A percentile compares a stretch with the other conserved stretches of the same genome.
Evolutionary conservation across 2,888 invertebrate genomes (phyloP).

Genomic region (Liodrosophila aerea): DNA sequence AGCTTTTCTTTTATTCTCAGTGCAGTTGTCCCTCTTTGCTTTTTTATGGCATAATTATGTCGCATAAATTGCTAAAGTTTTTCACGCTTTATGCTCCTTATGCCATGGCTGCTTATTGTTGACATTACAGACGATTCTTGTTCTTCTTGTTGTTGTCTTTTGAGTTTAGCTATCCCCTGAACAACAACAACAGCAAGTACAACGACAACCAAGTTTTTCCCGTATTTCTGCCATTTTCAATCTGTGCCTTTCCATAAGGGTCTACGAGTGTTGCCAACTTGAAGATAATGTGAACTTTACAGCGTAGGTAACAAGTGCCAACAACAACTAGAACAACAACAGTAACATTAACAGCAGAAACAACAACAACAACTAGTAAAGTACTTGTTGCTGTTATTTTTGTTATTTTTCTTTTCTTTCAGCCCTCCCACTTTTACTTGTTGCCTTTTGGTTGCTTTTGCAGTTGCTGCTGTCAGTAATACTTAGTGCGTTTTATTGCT

Average conservation of each 20-base stretch:
- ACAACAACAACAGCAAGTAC: constrained; percentile 14
- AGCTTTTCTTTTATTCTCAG: constrained; percentile 19
- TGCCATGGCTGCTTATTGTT: constrained; percentile 33
- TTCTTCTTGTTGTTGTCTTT: constrained; percentile 29
- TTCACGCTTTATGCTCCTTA: constrained; percentile 50
- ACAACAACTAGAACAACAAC: constrained; percentile 20
- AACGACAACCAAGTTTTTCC: constrained; percentile 4
- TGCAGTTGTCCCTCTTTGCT: constrained; percentile 22
- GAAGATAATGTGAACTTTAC: constrained; percentile 70
- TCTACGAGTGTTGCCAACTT: constrained; percentile 58
- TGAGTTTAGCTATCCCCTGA: constrained; percentile 47
- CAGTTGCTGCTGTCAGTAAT: constrained; percentile 25
- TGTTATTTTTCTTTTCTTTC: constrained; percentile 20
- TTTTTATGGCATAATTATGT: constrained; percentile 77
- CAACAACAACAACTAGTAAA: constrained; percentile 12
- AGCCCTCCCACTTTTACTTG: constrained; percentile 24
- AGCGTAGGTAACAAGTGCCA: constrained; percentile 54
- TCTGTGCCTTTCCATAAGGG: constrained; percentile 66
- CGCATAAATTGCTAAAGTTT: constrained; percentile 79
- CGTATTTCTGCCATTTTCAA: constrained; percentile 63
- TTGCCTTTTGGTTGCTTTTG: constrained; percentile 14
- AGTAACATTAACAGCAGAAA: constrained; percentile 5
- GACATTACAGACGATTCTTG: constrained; percentile 41
- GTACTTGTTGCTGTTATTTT: constrained; percentile 25
- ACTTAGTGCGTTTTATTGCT: constrained; percentile 58